A percentile compares a stretch with the other conserved stretches of the same genome.
Conservation (phyloP, 2,113 vertebrate species). For the Candoia aspera region DNA sequence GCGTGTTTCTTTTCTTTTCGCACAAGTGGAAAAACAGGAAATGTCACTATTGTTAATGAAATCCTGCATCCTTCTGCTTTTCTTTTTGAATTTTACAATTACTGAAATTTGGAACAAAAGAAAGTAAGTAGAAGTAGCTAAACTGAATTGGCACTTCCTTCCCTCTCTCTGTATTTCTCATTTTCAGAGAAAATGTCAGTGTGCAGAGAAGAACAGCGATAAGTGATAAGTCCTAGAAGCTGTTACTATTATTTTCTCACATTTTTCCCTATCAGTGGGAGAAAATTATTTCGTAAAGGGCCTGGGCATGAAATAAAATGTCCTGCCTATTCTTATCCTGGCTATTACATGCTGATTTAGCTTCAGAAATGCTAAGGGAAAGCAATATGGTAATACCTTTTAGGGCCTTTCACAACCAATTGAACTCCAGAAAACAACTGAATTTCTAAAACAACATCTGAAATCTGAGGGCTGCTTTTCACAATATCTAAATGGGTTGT, state of each 20-base stretch:
- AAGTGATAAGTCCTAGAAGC: not conserved
- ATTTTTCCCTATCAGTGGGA: not conserved
- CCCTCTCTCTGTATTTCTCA: not conserved
- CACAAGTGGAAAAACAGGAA: not conserved
- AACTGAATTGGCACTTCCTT: not conserved
- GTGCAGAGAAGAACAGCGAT: no score
- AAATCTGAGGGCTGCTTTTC: not conserved
- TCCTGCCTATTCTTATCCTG: not conserved
- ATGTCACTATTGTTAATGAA: not conserved
- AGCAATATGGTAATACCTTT: not conserved
- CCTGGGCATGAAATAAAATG: not conserved
- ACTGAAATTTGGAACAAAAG: not conserved
- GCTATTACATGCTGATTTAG: not conserved
- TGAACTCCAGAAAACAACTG: not conserved
- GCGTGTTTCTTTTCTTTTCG: not conserved
- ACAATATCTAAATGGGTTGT: not conserved
- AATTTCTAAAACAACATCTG: not conserved
- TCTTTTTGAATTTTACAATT: not conserved
- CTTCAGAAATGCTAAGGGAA: not conserved
- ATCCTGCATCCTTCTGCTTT: not conserved
- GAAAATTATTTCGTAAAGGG: not conserved
- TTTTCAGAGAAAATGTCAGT: not conserved
- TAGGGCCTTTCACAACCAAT: not conserved
- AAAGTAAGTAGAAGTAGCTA: not conserved
- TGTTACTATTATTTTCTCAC: not conserved